These are phyloP conservation scores for Vimba vimba DNA, from an alignment of 2,113 vertebrate species.

Conservation along the genomic window DNA sequence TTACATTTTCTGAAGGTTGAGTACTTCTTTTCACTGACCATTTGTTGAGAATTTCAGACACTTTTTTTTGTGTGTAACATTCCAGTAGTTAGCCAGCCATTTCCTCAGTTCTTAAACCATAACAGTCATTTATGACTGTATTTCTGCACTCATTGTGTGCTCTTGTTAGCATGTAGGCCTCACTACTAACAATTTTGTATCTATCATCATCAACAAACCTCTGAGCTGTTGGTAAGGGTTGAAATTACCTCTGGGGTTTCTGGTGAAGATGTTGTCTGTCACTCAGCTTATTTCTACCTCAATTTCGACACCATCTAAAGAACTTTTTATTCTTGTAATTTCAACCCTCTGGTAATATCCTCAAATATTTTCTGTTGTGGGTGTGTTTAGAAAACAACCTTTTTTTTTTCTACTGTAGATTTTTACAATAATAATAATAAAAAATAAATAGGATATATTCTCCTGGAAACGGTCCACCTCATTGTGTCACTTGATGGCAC, in stretches of 20 bases:
- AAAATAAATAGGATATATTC: not conserved
- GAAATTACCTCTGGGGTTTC: not conserved
- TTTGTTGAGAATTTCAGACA: not conserved
- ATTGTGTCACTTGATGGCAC: not conserved
- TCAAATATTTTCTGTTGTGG: not conserved
- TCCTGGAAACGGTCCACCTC: not conserved
- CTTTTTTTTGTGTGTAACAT: not conserved
- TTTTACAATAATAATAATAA: not conserved
- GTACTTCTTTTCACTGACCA: no score
- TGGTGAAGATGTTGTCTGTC: not conserved
- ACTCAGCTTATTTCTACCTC: not conserved
- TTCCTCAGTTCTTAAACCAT: not conserved
- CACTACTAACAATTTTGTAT: not conserved
- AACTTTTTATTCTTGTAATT: constrained; percentile 1
- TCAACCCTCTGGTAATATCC: not conserved
- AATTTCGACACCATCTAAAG: not conserved
- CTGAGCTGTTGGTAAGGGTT: not conserved
- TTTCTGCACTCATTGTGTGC: not conserved
- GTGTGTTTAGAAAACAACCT: not conserved
- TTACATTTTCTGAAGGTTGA: no score
- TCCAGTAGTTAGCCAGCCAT: not conserved
- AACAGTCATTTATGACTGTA: not conserved
- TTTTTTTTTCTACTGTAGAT: not conserved
- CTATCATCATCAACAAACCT: not conserved
- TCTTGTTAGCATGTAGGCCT: not conserved